A percentile compares a stretch with the other conserved stretches of the same genome.
phyloP scores from a whole-genome alignment of 2,888 invertebrate species.

The Mamestra brassicae region DNA sequence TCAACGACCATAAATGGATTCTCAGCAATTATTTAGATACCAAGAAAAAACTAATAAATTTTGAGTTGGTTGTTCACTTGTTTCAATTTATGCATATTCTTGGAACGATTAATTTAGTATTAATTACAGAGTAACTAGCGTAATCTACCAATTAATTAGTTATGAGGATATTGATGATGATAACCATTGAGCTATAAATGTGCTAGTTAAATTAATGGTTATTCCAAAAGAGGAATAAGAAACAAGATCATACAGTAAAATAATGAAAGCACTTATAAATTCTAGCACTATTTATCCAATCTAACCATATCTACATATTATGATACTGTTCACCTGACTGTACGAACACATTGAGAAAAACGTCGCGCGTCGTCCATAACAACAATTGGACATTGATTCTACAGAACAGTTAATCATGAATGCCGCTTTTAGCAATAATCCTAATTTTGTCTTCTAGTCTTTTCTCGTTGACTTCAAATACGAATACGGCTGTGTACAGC shows the following conservation, averaged over 20 bases:
- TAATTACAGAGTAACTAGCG: neutral
- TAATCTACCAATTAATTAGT: no score
- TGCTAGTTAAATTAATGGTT: neutral
- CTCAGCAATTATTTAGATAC: slow-evolving; percentile 45
- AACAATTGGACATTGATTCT: slow-evolving; percentile 49
- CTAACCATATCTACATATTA: neutral
- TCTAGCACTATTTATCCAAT: slow-evolving; percentile 1
- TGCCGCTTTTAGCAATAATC: neutral
- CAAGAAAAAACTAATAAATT: slow-evolving; percentile 21
- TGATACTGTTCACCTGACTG: slow-evolving; percentile 2
- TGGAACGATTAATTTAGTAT: slow-evolving; percentile 18
- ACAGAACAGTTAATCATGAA: slow-evolving; percentile 16
- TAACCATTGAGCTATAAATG: neutral
- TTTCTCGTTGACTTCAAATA: neutral
- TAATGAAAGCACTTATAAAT: neutral
- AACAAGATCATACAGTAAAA: neutral
- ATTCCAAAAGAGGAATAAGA: neutral
- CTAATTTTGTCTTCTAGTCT: slow-evolving; percentile 12
- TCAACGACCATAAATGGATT: slow-evolving; percentile 26
- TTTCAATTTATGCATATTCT: slow-evolving; percentile 7
- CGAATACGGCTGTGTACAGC: slow-evolving; percentile 7
- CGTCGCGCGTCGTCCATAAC: slow-evolving; percentile 17
- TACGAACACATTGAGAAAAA: slow-evolving; percentile 44
- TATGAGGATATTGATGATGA: neutral
- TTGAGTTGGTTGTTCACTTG: slow-evolving; percentile 2